Evolutionary conservation across 2,797 vertebrate species (phyloP).

Genomic region (Bradypus variegatus): DNA sequence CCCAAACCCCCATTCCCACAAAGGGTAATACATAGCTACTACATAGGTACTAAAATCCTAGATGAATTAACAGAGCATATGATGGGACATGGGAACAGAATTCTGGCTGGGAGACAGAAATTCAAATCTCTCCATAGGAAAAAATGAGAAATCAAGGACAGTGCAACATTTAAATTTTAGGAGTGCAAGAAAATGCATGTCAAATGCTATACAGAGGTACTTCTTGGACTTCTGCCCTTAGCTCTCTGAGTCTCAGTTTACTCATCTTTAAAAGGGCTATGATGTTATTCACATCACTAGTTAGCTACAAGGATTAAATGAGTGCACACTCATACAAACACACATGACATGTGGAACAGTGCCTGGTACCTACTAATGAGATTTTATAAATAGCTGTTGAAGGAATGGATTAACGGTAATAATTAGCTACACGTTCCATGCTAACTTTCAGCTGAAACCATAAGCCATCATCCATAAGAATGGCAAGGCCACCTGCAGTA

Average conservation of each 20-base stretch:
- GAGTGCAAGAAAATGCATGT: neutral
- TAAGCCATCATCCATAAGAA: neutral
- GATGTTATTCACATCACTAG: neutral
- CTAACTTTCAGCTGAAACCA: conserved; percentile 25
- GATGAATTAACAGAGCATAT: neutral
- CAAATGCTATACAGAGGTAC: neutral
- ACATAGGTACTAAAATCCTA: neutral
- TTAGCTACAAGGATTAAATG: neutral
- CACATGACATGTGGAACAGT: neutral
- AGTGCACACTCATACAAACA: neutral
- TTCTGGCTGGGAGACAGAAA: neutral
- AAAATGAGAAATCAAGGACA: neutral
- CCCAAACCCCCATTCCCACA: too few relatives aligned
- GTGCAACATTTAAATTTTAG: neutral
- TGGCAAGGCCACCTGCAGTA: conserved; percentile 33
- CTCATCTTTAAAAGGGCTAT: neutral
- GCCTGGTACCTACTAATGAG: neutral
- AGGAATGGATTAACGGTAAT: neutral
- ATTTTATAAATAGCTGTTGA: conserved; percentile 35
- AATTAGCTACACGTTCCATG: conserved; percentile 37
- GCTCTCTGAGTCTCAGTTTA: neutral
- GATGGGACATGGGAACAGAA: neutral
- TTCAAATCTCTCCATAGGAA: neutral
- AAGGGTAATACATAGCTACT: too few relatives aligned
- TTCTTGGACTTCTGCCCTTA: neutral